Evolutionary conservation across 37 sponge, comb jelly and placozoan genomes (phyloP), one percentile per base, ranked within the genome.

Genomic region (Hormiphora californensis): DNA sequence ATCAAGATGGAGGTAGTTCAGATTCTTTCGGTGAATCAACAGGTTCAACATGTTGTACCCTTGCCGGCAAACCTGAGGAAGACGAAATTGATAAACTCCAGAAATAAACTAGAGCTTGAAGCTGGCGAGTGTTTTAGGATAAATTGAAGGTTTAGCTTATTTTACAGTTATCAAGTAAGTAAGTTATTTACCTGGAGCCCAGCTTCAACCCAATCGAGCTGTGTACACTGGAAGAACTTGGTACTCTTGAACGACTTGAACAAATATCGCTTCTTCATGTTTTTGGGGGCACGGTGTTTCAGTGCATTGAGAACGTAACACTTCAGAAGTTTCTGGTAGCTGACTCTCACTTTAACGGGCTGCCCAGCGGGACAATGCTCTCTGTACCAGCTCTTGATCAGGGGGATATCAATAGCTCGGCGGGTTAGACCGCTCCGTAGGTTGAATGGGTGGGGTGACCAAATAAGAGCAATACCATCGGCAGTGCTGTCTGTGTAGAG

Each of bases 21-120:
- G 93, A 87, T 95, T 95, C 91, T 98, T 98, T 38, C 99, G 92
- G 62, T 98, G 99, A 41, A 98, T 98, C 55, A 98, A 92, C 25
- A 98, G 89, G 88, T 98, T 98, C 55, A 98, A 88, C 99, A 98
- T 98, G 93, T 98, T 98, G 94, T 98, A 98, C n/a, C 99, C 99
- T 89, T 98, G 99, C 55, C 95, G 89, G 87, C 99, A 98, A 73
- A 98, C 99, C 87, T 98, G 99, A 21, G 22, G 62, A 23, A 7
- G 62, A 7, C 27, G 51, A 15, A 8, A 46, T 8, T 8, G 51
- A 46, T 46, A 46, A 15, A 46, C 51, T 46, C 51, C 51, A 46
- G 11, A 46, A 46, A 46, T 17, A 17, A 46, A 46, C 8, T 17
- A 46, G 8, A 46, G 12, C 51, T 12, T 46, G 11, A 46, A 8